Evolutionary conservation across 2,888 invertebrate species (phyloP).

Genomic region (Timema podura): DNA sequence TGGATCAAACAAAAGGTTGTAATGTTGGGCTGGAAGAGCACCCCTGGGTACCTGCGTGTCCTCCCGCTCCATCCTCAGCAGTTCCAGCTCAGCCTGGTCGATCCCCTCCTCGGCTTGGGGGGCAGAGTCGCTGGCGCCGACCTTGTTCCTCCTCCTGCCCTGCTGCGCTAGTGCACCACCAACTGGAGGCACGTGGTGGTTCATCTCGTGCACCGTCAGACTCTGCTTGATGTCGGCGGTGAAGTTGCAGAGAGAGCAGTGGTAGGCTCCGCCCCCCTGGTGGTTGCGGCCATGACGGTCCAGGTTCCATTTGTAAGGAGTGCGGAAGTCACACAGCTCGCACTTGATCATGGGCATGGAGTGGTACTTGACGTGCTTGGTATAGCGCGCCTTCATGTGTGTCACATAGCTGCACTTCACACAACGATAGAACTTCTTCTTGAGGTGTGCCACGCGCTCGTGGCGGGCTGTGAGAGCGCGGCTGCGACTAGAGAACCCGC

Average conservation of each 20-base stretch:
- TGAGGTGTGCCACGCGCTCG: slow-evolving; percentile 72
- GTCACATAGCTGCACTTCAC: slow-evolving; percentile 88
- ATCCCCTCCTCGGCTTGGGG: slow-evolving; percentile 33
- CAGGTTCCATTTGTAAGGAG: slow-evolving; percentile 86
- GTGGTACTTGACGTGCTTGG: slow-evolving; percentile 90
- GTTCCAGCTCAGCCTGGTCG: slow-evolving; percentile 38
- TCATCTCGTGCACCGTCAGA: slow-evolving; percentile 86
- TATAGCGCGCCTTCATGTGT: slow-evolving; percentile 81
- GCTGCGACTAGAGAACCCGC: slow-evolving; percentile 63
- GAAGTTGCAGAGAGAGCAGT: slow-evolving; percentile 84
- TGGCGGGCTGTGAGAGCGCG: slow-evolving; percentile 62
- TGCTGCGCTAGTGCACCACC: slow-evolving; percentile 53
- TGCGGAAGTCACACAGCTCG: slow-evolving; percentile 87
- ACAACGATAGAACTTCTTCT: slow-evolving; percentile 79
- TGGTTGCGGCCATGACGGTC: slow-evolving; percentile 92
- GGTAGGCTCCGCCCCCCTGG: slow-evolving; percentile 77
- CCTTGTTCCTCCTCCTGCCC: slow-evolving; percentile 65
- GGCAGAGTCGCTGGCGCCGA: slow-evolving; percentile 63
- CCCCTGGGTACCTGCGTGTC: slow-evolving; percentile 19
- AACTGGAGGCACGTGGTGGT: slow-evolving; percentile 79
- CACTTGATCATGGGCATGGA: slow-evolving; percentile 95
- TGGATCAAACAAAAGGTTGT: neutral
- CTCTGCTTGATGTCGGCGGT: slow-evolving; percentile 90
- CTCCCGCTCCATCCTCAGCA: slow-evolving; percentile 34
- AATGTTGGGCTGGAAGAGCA: neutral